Evolutionary conservation across 1,140 invertebrate genomes (phyloP).

Genomic region (Maconellicoccus hirsutus): DNA sequence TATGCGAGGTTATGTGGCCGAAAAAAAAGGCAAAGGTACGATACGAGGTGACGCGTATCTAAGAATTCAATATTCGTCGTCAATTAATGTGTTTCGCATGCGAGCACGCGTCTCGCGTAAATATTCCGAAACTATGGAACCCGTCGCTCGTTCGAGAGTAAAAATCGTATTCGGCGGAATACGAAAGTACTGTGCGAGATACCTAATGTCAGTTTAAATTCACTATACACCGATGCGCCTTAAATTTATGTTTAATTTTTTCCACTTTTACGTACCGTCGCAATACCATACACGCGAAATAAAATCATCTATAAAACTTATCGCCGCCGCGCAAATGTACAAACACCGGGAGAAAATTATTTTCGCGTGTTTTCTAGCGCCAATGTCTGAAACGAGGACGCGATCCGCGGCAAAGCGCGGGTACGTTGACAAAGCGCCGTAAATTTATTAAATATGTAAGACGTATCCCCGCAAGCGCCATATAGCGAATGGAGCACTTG

Average conservation of each 20-base stretch:
- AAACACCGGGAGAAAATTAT: neutral
- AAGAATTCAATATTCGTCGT: neutral
- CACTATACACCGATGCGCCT: neutral
- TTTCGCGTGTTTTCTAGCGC: neutral
- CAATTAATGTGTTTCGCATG: neutral
- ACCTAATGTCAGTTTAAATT: no score
- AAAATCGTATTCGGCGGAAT: no score
- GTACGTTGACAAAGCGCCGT: neutral
- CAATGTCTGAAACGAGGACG: no score
- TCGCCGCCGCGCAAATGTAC: neutral
- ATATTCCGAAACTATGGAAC: no score
- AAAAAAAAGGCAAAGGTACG: no score
- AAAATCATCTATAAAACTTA: no score
- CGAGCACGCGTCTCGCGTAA: neutral
- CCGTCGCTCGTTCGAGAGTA: no score
- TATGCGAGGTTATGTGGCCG: no score
- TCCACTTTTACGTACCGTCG: no score
- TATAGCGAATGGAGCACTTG: neutral
- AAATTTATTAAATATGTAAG: neutral
- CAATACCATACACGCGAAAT: no score
- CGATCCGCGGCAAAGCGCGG: neutral
- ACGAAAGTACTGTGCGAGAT: no score
- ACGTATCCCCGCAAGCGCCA: neutral
- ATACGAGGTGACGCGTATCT: no score
- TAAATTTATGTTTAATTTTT: neutral